Evolutionary conservation across 2,888 invertebrate species (phyloP).

Genomic region (Eupithecia abbreviata): DNA sequence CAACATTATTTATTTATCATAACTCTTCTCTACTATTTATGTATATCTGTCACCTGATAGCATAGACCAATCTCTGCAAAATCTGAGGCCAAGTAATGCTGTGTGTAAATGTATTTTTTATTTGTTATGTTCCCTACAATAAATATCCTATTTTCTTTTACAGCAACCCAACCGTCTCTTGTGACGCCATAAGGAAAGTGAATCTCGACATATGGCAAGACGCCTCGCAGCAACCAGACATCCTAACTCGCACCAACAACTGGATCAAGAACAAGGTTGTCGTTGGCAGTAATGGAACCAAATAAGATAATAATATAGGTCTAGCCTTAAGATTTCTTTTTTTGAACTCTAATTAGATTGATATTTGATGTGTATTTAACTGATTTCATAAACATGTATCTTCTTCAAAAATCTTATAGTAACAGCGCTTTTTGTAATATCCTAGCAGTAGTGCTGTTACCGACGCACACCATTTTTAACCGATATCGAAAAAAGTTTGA

Average conservation of each 20-base stretch:
- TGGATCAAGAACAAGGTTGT: conserved; percentile 77
- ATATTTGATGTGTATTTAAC: neutral
- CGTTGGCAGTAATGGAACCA: conserved; percentile 57
- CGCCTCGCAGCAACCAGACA: conserved; percentile 67
- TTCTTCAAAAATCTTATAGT: neutral
- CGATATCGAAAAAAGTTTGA: too few species aligned
- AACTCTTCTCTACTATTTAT: too few species aligned
- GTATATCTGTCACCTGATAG: too few species aligned
- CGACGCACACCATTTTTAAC: too few species aligned
- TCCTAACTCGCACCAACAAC: conserved; percentile 74
- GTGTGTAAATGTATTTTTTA: neutral
- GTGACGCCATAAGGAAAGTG: conserved; percentile 77
- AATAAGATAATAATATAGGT: conserved; percentile 43
- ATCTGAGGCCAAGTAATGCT: neutral
- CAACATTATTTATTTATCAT: too few species aligned
- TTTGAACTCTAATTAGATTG: conserved; percentile 5
- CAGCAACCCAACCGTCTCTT: conserved; percentile 82
- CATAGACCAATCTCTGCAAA: neutral
- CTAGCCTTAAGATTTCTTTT: neutral
- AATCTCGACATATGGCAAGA: conserved; percentile 77
- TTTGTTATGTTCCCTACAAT: neutral
- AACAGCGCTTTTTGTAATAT: neutral
- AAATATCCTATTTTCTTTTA: conserved; percentile 46
- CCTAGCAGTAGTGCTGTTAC: neutral
- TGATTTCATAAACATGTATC: neutral